A percentile compares a stretch with the other conserved stretches of the same genome.
Conservation (phyloP, 2,888 invertebrate species). For the Crocallis elinguaria region DNA sequence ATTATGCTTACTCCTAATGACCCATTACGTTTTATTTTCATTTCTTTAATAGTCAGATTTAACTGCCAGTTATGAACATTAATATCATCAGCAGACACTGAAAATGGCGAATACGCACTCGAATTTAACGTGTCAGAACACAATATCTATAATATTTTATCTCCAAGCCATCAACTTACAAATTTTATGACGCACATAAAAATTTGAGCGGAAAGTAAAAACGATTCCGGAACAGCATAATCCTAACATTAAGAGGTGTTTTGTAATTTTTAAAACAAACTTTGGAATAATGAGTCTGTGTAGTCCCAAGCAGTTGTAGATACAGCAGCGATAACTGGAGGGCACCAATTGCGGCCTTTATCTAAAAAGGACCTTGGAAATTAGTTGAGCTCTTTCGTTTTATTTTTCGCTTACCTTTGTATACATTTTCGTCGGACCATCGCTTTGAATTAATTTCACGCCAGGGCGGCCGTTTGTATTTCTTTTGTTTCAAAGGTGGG, state of each 20-base stretch:
- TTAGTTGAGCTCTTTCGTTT: constrained; percentile 69
- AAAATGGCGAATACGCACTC: constrained; percentile 56
- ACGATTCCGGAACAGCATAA: constrained; percentile 37
- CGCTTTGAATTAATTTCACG: constrained; percentile 79
- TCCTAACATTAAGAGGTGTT: constrained; percentile 36
- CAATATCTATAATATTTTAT: constrained; percentile 58
- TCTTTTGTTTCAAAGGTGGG: constrained; percentile 74
- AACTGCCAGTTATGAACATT: constrained; percentile 65
- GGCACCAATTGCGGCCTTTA: constrained; percentile 65
- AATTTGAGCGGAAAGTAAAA: constrained; percentile 39
- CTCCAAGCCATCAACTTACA: constrained; percentile 47
- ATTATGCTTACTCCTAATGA: constrained; percentile 56
- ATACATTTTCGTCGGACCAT: constrained; percentile 73
- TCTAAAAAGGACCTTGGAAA: constrained; percentile 68
- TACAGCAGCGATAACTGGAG: constrained; percentile 58
- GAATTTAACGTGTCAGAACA: constrained; percentile 60
- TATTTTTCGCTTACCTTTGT: constrained; percentile 77
- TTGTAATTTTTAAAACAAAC: constrained; percentile 37
- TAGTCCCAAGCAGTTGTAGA: constrained; percentile 39
- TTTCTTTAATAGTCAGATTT: constrained; percentile 63
- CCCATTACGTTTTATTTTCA: constrained; percentile 67
- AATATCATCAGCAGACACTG: constrained; percentile 60
- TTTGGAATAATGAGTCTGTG: constrained; percentile 39
- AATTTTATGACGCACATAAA: constrained; percentile 40
- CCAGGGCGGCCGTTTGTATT: constrained; percentile 73